Base-by-base conservation (phyloP, 2,888 invertebrate species). In the Dicranocentrus wangi region DNA sequence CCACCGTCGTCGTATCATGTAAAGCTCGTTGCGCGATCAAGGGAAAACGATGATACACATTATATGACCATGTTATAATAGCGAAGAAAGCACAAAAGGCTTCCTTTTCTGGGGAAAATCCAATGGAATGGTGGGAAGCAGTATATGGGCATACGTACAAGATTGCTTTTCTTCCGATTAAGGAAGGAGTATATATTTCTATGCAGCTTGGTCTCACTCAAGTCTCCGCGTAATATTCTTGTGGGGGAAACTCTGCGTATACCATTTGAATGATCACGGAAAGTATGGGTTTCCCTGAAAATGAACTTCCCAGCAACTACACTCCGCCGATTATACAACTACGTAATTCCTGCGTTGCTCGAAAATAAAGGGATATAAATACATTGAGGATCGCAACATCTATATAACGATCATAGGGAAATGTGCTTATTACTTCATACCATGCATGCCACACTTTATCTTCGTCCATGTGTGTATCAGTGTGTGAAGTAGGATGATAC, bases 111-210 rank as follows among this genome's bases (percentile, higher is more conserved):
- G 28, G 17, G 23, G 60, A 25, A 19, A 47, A 43, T 65, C 47
- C 47, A 47, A 53, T 51, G 19, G 10, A 25, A 19, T 53, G 43
- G 53, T 28, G 51, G 68, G 19, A 60, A 19, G 39, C 27, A 60
- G 47, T 32, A 43, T 43, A 43, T 28, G 10, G 53, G 27, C 53
- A 43, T 23, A 28, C 19, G 23, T 65, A 63, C 51, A 70, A 68
- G 72, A 79, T 79, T 78, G 63, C 63, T 53, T 78, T 65, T 71
- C 55, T 79, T 71, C 47, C 63, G 71, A 66, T 79, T 65, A 70
- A 63, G 70, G 63, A 70, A 21, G 61, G 32, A 71, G 61, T 21
- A 79, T 43, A 42, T 68, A 47, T 5, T 23, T n/a, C 15, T 27
- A 66, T 1, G 21, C 5, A 51, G n/a, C 51, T 8, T 19, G 15